These are phyloP conservation scores for Oscarella lobularis DNA, from an alignment of 37 sponge, comb jelly and placozoan species.

Conservation along the genomic window DNA sequence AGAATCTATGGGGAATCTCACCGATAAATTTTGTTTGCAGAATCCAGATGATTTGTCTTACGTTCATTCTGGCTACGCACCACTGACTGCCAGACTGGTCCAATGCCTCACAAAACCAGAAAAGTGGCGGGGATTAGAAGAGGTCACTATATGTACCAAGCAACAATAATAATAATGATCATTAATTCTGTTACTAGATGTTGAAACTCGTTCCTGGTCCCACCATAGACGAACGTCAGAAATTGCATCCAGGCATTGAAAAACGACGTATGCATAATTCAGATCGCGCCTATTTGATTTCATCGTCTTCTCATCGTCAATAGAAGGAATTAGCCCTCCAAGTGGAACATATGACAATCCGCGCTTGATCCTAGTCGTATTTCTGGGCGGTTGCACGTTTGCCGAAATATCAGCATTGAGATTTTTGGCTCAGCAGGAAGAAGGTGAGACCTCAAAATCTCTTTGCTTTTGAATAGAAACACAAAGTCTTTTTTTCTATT, in stretches of 20 bases:
- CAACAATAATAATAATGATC: too few relatives aligned
- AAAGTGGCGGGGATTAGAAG: constrained; percentile 38
- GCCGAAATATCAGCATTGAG: constrained; percentile 92
- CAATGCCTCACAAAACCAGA: constrained; percentile 49
- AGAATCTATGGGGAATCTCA: constrained; percentile 4
- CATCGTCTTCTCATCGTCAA: too few relatives aligned
- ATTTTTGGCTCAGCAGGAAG: constrained; percentile 40
- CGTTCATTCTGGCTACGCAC: constrained; percentile 94
- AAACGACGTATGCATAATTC: background rate
- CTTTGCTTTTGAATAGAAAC: background rate
- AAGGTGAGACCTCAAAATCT: background rate
- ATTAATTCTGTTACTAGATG: constrained; percentile 12
- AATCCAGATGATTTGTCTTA: constrained; percentile 73
- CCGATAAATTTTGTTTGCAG: constrained; percentile 4
- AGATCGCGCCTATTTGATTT: too few relatives aligned
- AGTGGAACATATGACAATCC: background rate
- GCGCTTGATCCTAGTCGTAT: constrained; percentile 64
- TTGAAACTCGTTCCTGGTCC: constrained; percentile 33
- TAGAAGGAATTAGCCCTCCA: background rate
- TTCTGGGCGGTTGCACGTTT: constrained; percentile 89
- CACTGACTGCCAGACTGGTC: constrained; percentile 74
- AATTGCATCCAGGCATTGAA: constrained; percentile 7
- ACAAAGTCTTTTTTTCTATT: background rate
- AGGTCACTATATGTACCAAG: too few relatives aligned
- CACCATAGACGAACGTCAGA: constrained; percentile 14